phyloP scores from a whole-genome alignment of 2,888 invertebrate genomes.

The Strigamia transsilvanica region DNA sequence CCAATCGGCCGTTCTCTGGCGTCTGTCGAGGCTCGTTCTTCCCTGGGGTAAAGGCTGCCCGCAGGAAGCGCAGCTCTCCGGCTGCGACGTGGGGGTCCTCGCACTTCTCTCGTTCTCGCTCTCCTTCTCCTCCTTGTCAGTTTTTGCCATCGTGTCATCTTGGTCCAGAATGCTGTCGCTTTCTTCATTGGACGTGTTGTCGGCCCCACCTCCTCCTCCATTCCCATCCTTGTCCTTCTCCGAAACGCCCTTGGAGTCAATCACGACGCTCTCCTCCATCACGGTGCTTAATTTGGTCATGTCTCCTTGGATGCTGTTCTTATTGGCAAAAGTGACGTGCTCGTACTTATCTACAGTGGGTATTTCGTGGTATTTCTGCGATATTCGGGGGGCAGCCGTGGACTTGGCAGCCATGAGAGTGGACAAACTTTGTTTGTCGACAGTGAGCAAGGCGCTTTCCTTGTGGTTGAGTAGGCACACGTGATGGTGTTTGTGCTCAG shows the following conservation, averaged over 20 bases:
- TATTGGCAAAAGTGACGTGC: conserved; percentile 15
- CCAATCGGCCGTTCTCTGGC: conserved; percentile 29
- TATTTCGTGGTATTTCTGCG: conserved; percentile 58
- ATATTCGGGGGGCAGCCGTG: conserved; percentile 58
- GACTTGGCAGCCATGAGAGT: conserved; percentile 72
- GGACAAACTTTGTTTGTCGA: conserved; percentile 82
- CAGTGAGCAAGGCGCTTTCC: conserved; percentile 35
- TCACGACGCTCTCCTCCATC: not conserved
- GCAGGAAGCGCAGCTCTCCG: conserved; percentile 10
- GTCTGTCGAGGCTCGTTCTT: not conserved
- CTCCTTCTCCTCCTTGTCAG: not conserved
- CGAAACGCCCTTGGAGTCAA: not conserved
- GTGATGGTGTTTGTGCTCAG: conserved; percentile 56
- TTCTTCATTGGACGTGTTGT: conserved; percentile 36
- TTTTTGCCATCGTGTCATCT: not conserved
- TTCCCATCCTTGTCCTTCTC: not conserved
- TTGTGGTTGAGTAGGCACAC: conserved; percentile 56
- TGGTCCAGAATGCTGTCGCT: conserved; percentile 7
- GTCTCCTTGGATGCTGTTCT: conserved; percentile 17
- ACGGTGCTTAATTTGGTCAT: conserved; percentile 29
- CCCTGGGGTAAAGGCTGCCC: conserved; percentile 1
- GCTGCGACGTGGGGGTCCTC: conserved; percentile 5
- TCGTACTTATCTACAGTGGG: conserved; percentile 59
- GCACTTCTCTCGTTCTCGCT: conserved; percentile 6
- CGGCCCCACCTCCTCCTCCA: not conserved